phyloP scores from a whole-genome alignment of 2,797 vertebrate genomes.

The Sebastes wilsoni region DNA sequence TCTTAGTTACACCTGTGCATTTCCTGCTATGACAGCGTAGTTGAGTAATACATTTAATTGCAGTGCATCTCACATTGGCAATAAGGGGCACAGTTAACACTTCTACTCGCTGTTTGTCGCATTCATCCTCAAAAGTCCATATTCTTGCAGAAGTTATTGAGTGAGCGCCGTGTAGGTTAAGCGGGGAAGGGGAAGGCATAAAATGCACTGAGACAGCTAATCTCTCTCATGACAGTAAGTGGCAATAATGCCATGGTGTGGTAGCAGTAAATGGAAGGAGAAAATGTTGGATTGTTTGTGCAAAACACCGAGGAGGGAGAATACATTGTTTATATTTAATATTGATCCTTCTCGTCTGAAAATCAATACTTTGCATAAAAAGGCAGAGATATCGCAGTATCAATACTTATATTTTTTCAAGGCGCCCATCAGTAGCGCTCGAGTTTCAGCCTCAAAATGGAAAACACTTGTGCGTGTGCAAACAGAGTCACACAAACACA shows the following conservation, averaged over 20 bases:
- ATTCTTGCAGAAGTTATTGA: not conserved
- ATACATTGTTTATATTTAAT: conserved; percentile 4
- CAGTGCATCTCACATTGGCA: not conserved
- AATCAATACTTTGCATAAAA: conserved; percentile 26
- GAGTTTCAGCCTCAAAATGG: conserved; percentile 4
- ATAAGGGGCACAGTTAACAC: not conserved
- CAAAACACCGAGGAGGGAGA: not conserved
- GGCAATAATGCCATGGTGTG: not conserved
- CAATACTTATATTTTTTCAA: conserved; percentile 23
- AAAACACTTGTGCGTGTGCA: not conserved
- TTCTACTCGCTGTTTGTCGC: not conserved
- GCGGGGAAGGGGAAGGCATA: not conserved
- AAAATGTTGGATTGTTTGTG: not conserved
- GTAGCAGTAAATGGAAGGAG: conserved; percentile 2
- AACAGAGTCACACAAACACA: not conserved
- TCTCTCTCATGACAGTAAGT: not conserved
- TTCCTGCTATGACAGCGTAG: not conserved
- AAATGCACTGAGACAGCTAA: not conserved
- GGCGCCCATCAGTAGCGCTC: not conserved
- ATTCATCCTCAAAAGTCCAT: not conserved
- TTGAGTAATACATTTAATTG: not conserved
- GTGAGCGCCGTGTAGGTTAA: not conserved
- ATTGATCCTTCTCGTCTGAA: conserved; percentile 17
- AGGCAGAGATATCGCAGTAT: not conserved
- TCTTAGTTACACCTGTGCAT: not conserved